These are phyloP conservation scores for Salarias fasciatus DNA, from an alignment of 2,797 vertebrate genomes.

Conservation along the genomic window DNA sequence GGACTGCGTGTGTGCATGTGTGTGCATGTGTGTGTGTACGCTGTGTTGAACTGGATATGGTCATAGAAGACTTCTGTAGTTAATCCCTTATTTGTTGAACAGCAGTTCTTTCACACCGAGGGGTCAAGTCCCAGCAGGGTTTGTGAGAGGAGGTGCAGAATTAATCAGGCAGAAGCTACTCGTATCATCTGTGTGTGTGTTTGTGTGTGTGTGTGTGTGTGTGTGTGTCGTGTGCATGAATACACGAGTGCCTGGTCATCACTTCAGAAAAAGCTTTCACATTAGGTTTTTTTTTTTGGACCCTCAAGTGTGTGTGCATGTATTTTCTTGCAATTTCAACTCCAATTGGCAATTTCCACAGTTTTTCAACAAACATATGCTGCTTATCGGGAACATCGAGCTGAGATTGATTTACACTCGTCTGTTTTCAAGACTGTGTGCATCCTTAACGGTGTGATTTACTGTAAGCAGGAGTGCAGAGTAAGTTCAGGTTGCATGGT, in stretches of 20 bases:
- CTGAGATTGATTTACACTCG: not conserved
- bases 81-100: conserved; percentile 61
- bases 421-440: not conserved
- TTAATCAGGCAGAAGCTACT: conserved; percentile 51
- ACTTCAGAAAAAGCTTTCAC: conserved; percentile 14
- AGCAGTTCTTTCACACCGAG: conserved; percentile 11
- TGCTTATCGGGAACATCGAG: not conserved
- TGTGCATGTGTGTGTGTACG: conserved; percentile 12
- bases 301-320: not conserved
- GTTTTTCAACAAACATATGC: not conserved
- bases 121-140: conserved; percentile 50
- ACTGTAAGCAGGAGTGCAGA: not conserved
- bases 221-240: conserved; percentile 15
- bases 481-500: not conserved
- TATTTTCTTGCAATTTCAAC: not conserved
- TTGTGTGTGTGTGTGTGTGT: conserved; percentile 18
- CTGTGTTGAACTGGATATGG: conserved; percentile 16
- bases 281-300: conserved; percentile 19
- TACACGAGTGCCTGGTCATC: conserved; percentile 21
- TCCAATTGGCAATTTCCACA: conserved; percentile 2
- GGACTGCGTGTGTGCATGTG: conserved; percentile 7
- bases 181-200: conserved; percentile 23
- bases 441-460: conserved; percentile 2
- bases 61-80: conserved; percentile 26
- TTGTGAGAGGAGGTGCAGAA: conserved; percentile 34